These are phyloP conservation scores for Mesaphorura yosii DNA, from an alignment of 1,140 invertebrate genomes.

Conservation along the genomic window DNA sequence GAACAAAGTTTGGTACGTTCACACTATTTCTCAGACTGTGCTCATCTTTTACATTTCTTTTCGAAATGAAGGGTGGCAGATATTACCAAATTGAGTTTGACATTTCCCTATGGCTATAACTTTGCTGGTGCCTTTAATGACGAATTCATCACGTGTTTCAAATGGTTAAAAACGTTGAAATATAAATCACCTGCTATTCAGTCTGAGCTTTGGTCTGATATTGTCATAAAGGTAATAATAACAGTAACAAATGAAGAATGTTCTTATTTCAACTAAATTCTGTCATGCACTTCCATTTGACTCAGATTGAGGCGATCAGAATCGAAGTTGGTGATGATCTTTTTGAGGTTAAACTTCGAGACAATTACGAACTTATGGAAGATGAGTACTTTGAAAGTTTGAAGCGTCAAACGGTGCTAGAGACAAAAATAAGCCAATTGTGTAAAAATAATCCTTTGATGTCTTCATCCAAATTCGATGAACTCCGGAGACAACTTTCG, in stretches of 20 bases:
- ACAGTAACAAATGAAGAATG: neutral
- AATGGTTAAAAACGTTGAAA: slow-evolving; percentile 82
- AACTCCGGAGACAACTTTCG: slow-evolving; percentile 69
- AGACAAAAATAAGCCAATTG: slow-evolving; percentile 69
- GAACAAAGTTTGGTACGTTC: slow-evolving; percentile 22
- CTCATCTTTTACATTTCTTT: neutral
- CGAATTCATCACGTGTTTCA: slow-evolving; percentile 76
- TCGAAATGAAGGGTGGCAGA: slow-evolving; percentile 41
- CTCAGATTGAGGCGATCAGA: slow-evolving; percentile 62
- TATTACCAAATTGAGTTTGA: slow-evolving; percentile 56
- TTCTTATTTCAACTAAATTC: slow-evolving; percentile 6
- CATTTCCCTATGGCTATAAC: slow-evolving; percentile 85
- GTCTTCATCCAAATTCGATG: slow-evolving; percentile 74
- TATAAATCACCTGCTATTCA: slow-evolving; percentile 50
- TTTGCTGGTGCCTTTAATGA: slow-evolving; percentile 88
- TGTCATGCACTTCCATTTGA: slow-evolving; percentile 9
- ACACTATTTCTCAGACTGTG: slow-evolving; percentile 2
- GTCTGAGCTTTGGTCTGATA: slow-evolving; percentile 54
- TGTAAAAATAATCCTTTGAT: slow-evolving; percentile 68
- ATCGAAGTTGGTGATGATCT: slow-evolving; percentile 94
- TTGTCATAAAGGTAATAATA: slow-evolving; percentile 64
- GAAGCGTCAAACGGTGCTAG: slow-evolving; percentile 78
- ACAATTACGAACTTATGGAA: slow-evolving; percentile 89
- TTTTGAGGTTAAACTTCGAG: slow-evolving; percentile 89
- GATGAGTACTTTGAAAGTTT: slow-evolving; percentile 93